Conservation (phyloP, 2,797 vertebrate species). For the Todus mexicanus region DNA sequence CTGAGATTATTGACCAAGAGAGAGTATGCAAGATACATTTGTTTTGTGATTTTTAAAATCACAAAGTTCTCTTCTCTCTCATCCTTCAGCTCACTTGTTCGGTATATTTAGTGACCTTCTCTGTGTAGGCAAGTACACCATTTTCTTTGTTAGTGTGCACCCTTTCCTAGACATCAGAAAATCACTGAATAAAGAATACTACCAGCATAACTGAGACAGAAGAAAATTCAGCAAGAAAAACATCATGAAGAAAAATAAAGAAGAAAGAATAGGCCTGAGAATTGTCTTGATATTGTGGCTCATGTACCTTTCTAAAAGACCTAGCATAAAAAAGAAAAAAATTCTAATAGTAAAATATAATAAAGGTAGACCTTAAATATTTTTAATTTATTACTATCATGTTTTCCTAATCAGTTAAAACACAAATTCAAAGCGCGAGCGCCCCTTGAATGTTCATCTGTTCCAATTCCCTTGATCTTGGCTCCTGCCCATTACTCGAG, state of each 20-base stretch:
- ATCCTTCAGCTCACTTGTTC: background rate
- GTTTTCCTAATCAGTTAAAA: background rate
- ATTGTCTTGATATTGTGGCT: background rate
- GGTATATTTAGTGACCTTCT: background rate
- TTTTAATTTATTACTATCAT: too few relatives aligned
- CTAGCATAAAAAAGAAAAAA: background rate
- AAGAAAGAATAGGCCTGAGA: background rate
- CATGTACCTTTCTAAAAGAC: background rate
- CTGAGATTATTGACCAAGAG: background rate
- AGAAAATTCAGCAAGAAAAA: background rate
- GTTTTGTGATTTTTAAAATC: background rate
- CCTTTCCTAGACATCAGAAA: background rate
- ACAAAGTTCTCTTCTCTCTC: background rate
- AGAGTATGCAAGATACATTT: background rate
- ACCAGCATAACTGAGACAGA: background rate
- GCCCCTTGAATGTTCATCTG: background rate
- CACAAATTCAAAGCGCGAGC: background rate
- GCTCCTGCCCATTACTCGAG: background rate
- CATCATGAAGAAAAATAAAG: background rate
- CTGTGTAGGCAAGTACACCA: background rate
- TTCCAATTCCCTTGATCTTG: constrained; percentile 6
- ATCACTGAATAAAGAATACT: background rate
- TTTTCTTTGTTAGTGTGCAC: background rate
- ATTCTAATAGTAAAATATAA: background rate
- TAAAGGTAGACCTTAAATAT: background rate